Percentiles rank a stretch among this genome's conserved stretches.
Evolutionary conservation across 2,888 invertebrate species (phyloP).

Genomic region (Acronicta leporina): DNA sequence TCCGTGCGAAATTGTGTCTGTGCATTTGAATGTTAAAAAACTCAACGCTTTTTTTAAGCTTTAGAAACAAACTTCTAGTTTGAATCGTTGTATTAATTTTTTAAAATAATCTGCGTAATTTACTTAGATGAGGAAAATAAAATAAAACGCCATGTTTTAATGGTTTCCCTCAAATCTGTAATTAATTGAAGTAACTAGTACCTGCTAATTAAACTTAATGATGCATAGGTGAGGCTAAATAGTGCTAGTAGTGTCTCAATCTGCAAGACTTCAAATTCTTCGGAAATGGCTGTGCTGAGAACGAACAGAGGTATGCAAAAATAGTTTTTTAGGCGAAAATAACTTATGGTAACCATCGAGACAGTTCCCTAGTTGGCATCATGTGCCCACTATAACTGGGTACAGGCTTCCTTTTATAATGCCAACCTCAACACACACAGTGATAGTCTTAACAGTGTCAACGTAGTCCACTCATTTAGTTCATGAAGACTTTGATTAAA

Average conservation of each 20-base stretch:
- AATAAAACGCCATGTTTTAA: conserved; percentile 14
- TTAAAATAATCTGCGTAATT: conserved; percentile 3
- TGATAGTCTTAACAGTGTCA: no score
- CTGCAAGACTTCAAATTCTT: not conserved
- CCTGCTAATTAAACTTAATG: conserved; percentile 22
- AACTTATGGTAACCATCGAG: no score
- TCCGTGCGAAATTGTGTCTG: conserved; percentile 77
- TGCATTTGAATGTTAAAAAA: conserved; percentile 23
- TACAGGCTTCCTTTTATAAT: no score
- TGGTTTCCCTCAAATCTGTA: conserved; percentile 12
- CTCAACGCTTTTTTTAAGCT: conserved; percentile 1
- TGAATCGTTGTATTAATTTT: no score
- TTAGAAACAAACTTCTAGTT: no score
- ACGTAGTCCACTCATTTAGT: no score
- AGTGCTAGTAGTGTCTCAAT: conserved; percentile 31
- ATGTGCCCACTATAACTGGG: no score
- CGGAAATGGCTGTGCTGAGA: conserved; percentile 10
- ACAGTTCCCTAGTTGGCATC: no score
- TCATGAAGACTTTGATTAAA: no score
- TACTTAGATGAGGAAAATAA: conserved; percentile 10
- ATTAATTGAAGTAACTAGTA: conserved; percentile 17
- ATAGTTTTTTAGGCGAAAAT: not conserved
- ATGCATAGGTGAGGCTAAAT: conserved; percentile 5
- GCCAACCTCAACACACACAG: no score
- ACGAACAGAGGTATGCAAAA: conserved; percentile 7